These are phyloP conservation scores for Alviniconcha strummeri DNA, from an alignment of 2,888 invertebrate genomes.

Conservation along the genomic window DNA sequence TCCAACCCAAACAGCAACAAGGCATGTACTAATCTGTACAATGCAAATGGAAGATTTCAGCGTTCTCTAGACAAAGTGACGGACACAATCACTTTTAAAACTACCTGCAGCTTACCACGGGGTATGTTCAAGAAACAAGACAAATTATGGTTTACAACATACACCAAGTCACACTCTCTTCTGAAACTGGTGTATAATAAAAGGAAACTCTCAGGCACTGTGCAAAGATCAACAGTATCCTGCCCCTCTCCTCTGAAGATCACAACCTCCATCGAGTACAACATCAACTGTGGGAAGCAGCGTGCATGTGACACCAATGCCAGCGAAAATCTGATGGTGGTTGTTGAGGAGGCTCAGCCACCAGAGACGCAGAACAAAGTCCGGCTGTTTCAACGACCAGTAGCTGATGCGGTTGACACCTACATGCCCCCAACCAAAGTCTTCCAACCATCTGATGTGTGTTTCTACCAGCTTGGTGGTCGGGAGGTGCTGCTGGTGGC, in stretches of 20 bases:
- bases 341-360: slow-evolving; percentile 2
- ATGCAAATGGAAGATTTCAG: too few species aligned
- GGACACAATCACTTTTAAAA: too few species aligned
- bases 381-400: not conserved
- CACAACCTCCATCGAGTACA: not conserved
- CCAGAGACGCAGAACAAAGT: not conserved
- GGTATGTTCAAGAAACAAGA: not conserved
- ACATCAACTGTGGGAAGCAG: not conserved
- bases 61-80: too few species aligned
- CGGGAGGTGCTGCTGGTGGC: slow-evolving; percentile 24
- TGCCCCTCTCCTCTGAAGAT: not conserved
- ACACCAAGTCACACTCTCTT: slow-evolving; percentile 10
- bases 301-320: slow-evolving; percentile 12
- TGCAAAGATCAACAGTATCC: not conserved
- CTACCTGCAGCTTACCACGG: not conserved
- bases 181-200: not conserved
- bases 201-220: not conserved
- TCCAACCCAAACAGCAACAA: not conserved
- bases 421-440: not conserved
- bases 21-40: not conserved
- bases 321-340: not conserved
- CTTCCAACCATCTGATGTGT: slow-evolving; percentile 21
- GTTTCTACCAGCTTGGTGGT: slow-evolving; percentile 12
- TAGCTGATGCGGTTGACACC: not conserved
- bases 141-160: not conserved